A percentile compares a stretch with the other conserved stretches of the same genome.
Evolutionary conservation across 2,113 vertebrate genomes (phyloP).

Genomic region (Marmota monax): DNA sequence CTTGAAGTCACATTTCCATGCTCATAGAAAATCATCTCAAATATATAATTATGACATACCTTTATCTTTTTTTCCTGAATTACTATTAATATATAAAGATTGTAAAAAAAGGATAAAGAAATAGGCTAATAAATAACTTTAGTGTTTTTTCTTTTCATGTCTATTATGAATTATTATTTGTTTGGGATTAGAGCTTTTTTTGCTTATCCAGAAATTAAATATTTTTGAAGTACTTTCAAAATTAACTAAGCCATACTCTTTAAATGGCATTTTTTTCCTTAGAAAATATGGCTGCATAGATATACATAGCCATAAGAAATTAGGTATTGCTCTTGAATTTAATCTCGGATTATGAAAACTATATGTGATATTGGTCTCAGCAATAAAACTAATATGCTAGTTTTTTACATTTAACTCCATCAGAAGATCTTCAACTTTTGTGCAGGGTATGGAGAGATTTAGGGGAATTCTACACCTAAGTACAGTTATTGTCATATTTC

Average conservation of each 20-base stretch:
- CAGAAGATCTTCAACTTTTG: neutral
- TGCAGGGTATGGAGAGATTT: neutral
- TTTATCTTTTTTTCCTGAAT: neutral
- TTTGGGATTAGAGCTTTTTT: neutral
- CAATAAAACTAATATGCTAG: neutral
- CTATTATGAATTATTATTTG: neutral
- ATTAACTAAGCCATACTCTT: neutral
- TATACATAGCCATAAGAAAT: neutral
- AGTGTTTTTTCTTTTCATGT: neutral
- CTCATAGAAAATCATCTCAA: neutral
- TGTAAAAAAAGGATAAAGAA: neutral
- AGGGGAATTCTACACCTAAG: neutral
- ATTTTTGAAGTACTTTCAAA: slow-evolving; percentile 16
- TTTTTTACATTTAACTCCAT: neutral
- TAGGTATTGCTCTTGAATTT: neutral
- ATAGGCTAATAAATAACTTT: neutral
- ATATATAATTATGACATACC: neutral
- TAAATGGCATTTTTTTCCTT: neutral
- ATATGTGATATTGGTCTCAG: neutral
- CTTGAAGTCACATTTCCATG: neutral
- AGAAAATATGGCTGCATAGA: neutral
- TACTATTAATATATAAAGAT: neutral
- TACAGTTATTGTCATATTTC: neutral
- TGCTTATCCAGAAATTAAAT: neutral
- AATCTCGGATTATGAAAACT: neutral